Evolutionary conservation across 2,888 invertebrate species (phyloP).

Genomic region (Heliconius sara): DNA sequence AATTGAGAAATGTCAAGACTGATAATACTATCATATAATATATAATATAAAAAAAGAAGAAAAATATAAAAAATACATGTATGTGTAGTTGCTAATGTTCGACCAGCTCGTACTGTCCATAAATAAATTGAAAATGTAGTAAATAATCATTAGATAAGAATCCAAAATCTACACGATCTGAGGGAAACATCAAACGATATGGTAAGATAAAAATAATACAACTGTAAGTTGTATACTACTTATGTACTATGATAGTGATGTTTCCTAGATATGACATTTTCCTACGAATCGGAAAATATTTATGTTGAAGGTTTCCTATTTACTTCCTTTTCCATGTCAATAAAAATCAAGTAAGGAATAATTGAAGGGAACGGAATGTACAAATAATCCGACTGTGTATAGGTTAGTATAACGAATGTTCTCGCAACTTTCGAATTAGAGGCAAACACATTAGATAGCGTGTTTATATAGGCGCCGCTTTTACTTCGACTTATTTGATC

Average conservation of each 20-base stretch:
- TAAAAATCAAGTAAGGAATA: slow-evolving; percentile 18
- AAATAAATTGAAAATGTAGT: neutral
- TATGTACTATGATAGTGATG: neutral
- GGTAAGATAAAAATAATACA: neutral
- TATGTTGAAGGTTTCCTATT: slow-evolving; percentile 12
- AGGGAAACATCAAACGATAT: neutral
- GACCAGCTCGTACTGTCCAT: no score
- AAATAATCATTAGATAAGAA: neutral
- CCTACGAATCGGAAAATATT: slow-evolving; percentile 12
- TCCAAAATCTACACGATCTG: neutral
- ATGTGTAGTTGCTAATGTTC: no score
- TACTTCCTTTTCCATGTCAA: slow-evolving; percentile 26
- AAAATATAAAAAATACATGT: no score
- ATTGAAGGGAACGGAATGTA: slow-evolving; percentile 25
- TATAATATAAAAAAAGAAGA: no score
- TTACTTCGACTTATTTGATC: slow-evolving; percentile 74
- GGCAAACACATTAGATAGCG: slow-evolving; percentile 80
- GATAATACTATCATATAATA: no score
- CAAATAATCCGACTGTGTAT: slow-evolving; percentile 35
- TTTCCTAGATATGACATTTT: slow-evolving; percentile 6
- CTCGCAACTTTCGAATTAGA: slow-evolving; percentile 73
- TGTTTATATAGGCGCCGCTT: slow-evolving; percentile 77
- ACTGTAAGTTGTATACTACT: neutral
- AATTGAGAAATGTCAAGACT: no score
- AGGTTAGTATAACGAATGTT: slow-evolving; percentile 53